Evolutionary conservation across 2,113 vertebrate species (phyloP), one percentile per base, ranked within the genome.

Genomic region (Mus pahari): DNA sequence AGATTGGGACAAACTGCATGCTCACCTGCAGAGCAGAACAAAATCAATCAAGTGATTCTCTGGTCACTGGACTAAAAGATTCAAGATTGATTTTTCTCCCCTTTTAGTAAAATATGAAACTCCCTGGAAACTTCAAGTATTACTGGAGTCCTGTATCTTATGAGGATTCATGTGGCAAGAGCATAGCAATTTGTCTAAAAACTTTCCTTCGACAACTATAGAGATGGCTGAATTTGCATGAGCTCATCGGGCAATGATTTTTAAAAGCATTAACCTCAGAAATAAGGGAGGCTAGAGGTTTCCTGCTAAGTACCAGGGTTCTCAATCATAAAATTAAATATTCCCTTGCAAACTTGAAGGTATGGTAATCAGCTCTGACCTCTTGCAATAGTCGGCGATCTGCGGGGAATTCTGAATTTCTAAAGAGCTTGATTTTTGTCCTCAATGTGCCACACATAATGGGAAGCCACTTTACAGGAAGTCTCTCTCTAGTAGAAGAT

Each of bases 161-260:
- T 42, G 97, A 97, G 95, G 96, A 96, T 71, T 97, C 97, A 92
- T 71, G 71, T 66, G 89, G 55, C n/a, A 88, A 95, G 97, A 70
- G 92, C 33, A 75, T 36, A 87, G 68, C 82, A 83, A 92, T 96
- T 95, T 97, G 68, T 77, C 94, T 71, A 96, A 98, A 96, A 66
- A 11, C 36, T 83, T 96, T 98, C 93, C 79, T 96, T 97, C 93
- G 94, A 70, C 83, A 94, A 53, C 53, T 79, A 71, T 64, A 89
- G 20, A n/a, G 78, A 93, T 77, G 96, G 77, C 88, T 98, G 84
- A 95, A 98, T 98, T 97, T 98, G 96, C 97, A 96, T 97, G 82
- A 97, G 93, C 89, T 98, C 96, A 95, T 97, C 89, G 96, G 96
- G 90, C 82, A 97, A 82, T 92, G 78, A 91, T 94, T 97, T 98